Evolutionary conservation across 2,113 vertebrate species (phyloP).

Genomic region (Rhabdomys dilectus): DNA sequence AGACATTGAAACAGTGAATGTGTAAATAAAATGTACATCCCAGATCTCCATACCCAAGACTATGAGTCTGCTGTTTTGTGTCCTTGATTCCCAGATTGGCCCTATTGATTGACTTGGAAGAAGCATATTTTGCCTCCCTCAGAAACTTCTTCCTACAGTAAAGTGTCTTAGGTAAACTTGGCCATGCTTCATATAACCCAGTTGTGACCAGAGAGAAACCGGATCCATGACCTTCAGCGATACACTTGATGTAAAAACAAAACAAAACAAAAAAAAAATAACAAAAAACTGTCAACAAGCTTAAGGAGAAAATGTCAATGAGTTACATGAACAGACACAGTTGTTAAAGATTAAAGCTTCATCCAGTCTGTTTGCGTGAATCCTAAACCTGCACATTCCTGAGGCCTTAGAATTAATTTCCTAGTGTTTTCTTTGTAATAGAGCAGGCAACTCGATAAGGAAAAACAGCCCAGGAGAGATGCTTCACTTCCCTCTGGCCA

Average conservation of each 20-base stretch:
- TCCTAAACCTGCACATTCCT: not conserved
- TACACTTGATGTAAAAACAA: not conserved
- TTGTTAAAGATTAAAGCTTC: conserved; percentile 58
- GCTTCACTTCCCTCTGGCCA: not conserved
- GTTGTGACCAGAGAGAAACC: conserved; percentile 27
- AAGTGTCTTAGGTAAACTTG: conserved; percentile 20
- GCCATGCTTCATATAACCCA: conserved; percentile 12
- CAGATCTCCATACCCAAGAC: not conserved
- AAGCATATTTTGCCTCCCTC: not conserved
- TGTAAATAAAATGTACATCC: not conserved
- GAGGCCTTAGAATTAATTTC: not conserved
- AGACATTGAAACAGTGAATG: not conserved
- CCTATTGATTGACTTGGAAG: not conserved
- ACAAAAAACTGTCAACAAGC: not conserved
- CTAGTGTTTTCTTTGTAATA: conserved; percentile 1
- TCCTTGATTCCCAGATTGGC: not conserved
- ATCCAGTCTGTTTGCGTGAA: not conserved
- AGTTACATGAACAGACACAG: conserved; percentile 47
- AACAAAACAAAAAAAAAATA: too few relatives aligned
- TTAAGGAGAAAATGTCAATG: conserved; percentile 64
- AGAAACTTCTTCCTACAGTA: conserved; percentile 1
- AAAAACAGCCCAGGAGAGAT: not conserved
- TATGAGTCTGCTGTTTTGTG: not conserved
- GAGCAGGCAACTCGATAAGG: not conserved
- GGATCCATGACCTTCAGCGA: conserved; percentile 22